Percentiles rank a stretch among this genome's conserved stretches.
Evolutionary conservation across 2,113 vertebrate species (phyloP).

Genomic region (Climacteris rufus): DNA sequence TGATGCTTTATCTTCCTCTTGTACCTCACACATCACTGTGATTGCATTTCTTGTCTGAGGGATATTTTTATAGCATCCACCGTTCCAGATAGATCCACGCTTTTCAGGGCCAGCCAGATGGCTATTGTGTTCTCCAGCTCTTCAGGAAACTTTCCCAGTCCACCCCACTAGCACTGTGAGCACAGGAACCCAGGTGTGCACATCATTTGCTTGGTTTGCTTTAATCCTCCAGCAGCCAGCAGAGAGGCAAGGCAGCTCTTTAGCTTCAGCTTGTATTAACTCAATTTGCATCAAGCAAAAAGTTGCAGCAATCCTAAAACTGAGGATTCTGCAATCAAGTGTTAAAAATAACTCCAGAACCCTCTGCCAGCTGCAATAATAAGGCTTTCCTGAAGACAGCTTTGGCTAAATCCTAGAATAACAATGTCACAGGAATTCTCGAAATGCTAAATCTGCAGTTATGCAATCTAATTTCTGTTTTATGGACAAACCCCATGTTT

Average conservation of each 20-base stretch:
- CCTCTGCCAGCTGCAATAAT: conserved; percentile 32
- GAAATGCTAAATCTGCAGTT: conserved; percentile 11
- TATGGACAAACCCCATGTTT: neutral
- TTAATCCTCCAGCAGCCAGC: neutral
- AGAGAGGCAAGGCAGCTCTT: neutral
- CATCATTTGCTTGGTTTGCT: neutral
- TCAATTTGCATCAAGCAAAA: neutral
- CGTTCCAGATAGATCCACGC: neutral
- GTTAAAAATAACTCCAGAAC: conserved; percentile 6
- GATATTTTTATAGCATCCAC: neutral
- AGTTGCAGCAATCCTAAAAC: neutral
- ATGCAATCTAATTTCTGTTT: conserved; percentile 9
- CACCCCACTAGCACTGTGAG: neutral
- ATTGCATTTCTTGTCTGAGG: neutral
- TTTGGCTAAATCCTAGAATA: conserved; percentile 36
- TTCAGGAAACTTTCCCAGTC: neutral
- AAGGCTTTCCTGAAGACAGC: conserved; percentile 1
- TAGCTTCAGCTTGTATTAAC: neutral
- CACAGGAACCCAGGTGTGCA: neutral
- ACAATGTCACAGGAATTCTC: conserved; percentile 12
- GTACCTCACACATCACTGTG: neutral
- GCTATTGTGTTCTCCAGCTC: neutral
- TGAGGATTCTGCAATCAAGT: conserved; percentile 15
- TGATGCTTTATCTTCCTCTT: neutral
- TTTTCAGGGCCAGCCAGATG: neutral